Base-by-base conservation (phyloP, 64 coral and sea anemone genomes). In the Pocillopora verrucosa region DNA sequence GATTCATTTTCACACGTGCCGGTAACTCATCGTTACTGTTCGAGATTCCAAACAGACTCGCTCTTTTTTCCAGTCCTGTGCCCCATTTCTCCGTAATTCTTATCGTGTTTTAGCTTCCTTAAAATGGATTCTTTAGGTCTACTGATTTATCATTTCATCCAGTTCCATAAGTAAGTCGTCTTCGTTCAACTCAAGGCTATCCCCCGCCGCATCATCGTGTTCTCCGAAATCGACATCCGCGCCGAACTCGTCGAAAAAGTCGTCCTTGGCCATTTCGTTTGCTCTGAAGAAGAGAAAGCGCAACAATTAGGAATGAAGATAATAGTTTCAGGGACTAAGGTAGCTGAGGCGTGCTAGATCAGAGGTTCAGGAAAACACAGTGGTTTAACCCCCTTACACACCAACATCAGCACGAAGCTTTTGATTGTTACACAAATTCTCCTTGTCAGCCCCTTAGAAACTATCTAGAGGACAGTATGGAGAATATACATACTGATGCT, bases 131-230 rank as follows among this genome's bases (percentile, higher is more conserved):
- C 11, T 11, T 10, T n/a, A 7, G 24, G 5, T 41, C 59, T 89
- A 89, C 24, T 89, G 59, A 69, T 89, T 87, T 17, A 92, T 92
- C 83, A 92, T 92, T 62, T 92, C 90, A 20, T 92, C 90, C 3
- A 92, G 74, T 58, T 87, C 83, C 75, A 92, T 84, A 0, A 92
- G 63, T 35, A 92, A 60, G 38, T 92, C 90, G 67, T 92, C 90
- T 41, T 92, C 90, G 64, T 92, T 92, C 9, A 87, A 11, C 26
- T 65, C 80, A 5, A 61, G 72, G 16, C 76, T 30, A 9, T 26
- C 68, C 14, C 80, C 83, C 11, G 72, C 19, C 19, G 73, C 82
- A 30, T 16, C 17, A 70, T 79, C 76, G 14, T 86, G 83, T 5
- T 87, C 83, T 60, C 77, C 90, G 20, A 87, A 82, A 45, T 92